Percentiles rank a stretch among this genome's conserved stretches.
These are phyloP conservation scores for Centropristis striata DNA, from an alignment of 2,113 vertebrate genomes.

Conservation along the genomic window DNA sequence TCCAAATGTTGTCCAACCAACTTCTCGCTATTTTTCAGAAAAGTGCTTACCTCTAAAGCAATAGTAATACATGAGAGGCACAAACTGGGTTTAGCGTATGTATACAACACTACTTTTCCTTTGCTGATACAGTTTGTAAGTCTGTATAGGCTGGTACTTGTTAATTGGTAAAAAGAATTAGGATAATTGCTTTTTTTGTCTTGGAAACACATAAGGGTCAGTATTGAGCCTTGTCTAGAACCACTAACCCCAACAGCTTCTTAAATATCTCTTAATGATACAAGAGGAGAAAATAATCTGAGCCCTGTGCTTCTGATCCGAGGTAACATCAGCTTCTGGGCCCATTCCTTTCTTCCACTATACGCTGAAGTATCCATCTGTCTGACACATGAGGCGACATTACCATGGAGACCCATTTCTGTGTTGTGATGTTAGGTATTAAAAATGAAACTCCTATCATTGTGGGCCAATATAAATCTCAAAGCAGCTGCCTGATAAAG, in stretches of 20 bases:
- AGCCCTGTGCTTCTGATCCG: neutral
- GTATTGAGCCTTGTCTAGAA: neutral
- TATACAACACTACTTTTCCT: neutral
- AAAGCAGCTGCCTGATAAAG: neutral
- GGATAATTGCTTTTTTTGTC: neutral
- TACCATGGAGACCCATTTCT: neutral
- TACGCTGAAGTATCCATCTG: neutral
- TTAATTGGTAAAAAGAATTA: neutral
- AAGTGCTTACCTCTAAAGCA: neutral
- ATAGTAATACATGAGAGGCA: neutral
- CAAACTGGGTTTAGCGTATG: neutral
- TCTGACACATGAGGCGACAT: neutral
- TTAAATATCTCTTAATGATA: conserved; percentile 36
- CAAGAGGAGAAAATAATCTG: neutral
- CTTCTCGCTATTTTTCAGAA: neutral
- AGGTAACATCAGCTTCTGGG: neutral
- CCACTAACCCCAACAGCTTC: neutral
- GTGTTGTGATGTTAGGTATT: neutral
- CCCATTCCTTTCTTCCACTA: neutral
- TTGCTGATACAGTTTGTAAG: neutral
- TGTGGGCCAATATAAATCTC: neutral
- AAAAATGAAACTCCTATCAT: neutral
- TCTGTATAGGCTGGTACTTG: neutral
- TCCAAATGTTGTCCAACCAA: neutral
- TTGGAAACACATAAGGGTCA: neutral